phyloP scores from a whole-genome alignment of 2,797 vertebrate genomes.

The Chaetodon trifasciatus region DNA sequence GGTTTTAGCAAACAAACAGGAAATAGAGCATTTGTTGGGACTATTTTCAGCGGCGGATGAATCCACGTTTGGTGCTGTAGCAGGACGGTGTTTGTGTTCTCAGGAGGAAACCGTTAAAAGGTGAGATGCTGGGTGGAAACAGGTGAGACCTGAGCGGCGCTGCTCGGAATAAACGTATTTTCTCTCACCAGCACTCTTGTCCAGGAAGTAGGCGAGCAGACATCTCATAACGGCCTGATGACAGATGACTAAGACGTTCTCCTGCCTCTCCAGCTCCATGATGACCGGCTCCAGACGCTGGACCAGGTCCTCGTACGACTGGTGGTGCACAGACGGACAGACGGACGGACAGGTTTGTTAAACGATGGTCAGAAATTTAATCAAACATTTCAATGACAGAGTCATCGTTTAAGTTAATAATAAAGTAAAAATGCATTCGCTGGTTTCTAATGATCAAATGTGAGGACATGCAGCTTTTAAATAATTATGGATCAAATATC shows the following conservation, averaged over 20 bases:
- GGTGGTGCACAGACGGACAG: background rate
- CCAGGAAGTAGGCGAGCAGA: constrained; percentile 94
- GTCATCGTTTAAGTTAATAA: background rate
- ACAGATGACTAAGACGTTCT: constrained; percentile 94
- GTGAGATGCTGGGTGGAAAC: background rate
- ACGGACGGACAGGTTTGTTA: no score
- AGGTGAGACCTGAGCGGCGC: background rate
- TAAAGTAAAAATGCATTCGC: background rate
- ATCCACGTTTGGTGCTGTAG: background rate
- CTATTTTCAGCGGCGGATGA: background rate
- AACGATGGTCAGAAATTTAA: background rate
- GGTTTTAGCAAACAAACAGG: background rate
- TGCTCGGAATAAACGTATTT: background rate
- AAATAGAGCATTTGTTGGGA: background rate
- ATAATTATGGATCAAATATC: no score
- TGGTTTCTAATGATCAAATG: background rate
- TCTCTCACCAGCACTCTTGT: constrained; percentile 89
- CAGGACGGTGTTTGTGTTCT: background rate
- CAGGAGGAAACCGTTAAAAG: background rate
- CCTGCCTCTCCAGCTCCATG: constrained; percentile 96
- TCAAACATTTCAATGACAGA: no score
- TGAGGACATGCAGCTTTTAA: no score
- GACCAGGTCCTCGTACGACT: constrained; percentile 96
- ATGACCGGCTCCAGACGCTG: constrained; percentile 95
- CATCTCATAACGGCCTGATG: constrained; percentile 96